Evolutionary conservation across 2,888 invertebrate genomes (phyloP), one percentile per base, ranked within the genome.

Genomic region (Stegana nigrithorax): DNA sequence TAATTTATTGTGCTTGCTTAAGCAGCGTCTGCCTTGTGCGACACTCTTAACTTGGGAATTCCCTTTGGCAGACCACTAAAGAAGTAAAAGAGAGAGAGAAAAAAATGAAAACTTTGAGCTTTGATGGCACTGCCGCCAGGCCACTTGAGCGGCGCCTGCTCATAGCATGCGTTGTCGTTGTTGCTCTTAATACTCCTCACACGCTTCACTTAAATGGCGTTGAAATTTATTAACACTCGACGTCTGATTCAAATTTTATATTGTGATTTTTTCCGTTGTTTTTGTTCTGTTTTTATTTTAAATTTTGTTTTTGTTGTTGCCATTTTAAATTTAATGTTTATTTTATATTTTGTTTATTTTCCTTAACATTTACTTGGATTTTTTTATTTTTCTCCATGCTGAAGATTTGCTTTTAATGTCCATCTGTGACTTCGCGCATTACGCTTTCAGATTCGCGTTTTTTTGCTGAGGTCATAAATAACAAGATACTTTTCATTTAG

Each of bases 281-380:
- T 29, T 63, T 62, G 45, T 27, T 58, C 55, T 53, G 47, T 57
- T 62, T 64, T 56, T 29, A 19, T 36, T 64, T 50, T 58, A 62
- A 26, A 6, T 51, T n/a, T 12, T 14, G n/a, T 21, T 47, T 47
- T 21, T 12, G 63, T 62, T 64, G 64, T 67, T 62, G 63, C 36
- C 66, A 65, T 39, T 39, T 66, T 67, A 67, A 73, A 67, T 78
- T 69, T 71, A 68, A 62, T 76, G 71, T 76, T 78, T 71, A 74
- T 78, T 74, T 75, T 67, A 61, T 39, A 4, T 5, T 12, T 39
- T 39, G 10, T 39, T 39, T 10, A 39, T 39, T 39, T 39, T 39
- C 7, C 6, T 39, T 39, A 14, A 5, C n/a, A 39, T 39, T 39
- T 39, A 14, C 17, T 32, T 39, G n/a, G 39, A 14, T 39, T 1